A percentile compares a stretch with the other conserved stretches of the same genome.
These are phyloP conservation scores for Andrena cerasifolii DNA, from an alignment of 1,140 invertebrate species.

Conservation along the genomic window DNA sequence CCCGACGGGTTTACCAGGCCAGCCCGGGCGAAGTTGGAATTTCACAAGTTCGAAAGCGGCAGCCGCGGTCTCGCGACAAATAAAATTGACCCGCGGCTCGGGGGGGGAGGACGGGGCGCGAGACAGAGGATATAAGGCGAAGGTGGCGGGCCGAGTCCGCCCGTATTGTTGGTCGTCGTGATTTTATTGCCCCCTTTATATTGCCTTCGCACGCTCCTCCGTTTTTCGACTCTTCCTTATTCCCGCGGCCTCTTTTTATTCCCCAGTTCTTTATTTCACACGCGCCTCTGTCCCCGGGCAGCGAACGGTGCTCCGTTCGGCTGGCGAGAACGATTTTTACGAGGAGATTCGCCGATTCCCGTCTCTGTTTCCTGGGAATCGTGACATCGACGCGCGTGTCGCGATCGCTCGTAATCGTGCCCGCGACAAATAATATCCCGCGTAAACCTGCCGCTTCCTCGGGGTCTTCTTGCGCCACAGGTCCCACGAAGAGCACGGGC, in stretches of 20 bases:
- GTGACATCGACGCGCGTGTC: conserved; percentile 26
- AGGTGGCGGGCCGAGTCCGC: conserved; percentile 53
- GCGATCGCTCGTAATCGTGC: conserved; percentile 18
- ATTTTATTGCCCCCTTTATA: conserved; percentile 70
- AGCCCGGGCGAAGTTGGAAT: conserved; percentile 41
- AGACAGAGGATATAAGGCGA: conserved; percentile 38
- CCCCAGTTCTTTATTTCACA: conserved; percentile 48
- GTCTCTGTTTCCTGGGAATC: too few relatives aligned
- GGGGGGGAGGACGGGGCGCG: not conserved
- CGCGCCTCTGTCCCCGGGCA: not conserved
- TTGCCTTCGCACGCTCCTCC: conserved; percentile 48
- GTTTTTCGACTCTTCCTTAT: conserved; percentile 23
- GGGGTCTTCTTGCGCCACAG: too few relatives aligned
- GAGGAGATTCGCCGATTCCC: conserved; percentile 33
- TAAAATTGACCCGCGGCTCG: conserved; percentile 63
- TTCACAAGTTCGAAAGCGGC: conserved; percentile 50
- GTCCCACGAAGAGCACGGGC: too few relatives aligned
- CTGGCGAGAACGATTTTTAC: conserved; percentile 60
- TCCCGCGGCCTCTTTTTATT: conserved; percentile 15
- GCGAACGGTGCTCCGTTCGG: conserved; percentile 11
- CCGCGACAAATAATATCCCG: conserved; percentile 15
- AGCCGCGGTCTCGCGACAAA: conserved; percentile 38
- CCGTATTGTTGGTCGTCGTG: conserved; percentile 66
- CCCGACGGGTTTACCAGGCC: conserved; percentile 37
- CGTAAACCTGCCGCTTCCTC: not conserved